A percentile compares a stretch with the other conserved stretches of the same genome.
phyloP scores from a whole-genome alignment of 2,113 vertebrate genomes.

The Amphiprion ocellaris region DNA sequence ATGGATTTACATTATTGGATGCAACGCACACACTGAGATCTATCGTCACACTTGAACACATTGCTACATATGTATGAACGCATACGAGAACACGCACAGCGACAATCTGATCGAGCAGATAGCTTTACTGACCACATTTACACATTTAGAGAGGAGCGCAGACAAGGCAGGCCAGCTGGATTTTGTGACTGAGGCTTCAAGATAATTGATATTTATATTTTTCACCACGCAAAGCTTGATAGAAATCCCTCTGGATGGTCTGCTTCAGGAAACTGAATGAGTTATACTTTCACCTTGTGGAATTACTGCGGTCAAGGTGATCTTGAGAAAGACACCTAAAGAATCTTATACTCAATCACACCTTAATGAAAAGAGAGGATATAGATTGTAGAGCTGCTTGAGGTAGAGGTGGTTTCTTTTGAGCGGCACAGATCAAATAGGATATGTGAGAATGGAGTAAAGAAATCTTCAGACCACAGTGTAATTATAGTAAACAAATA shows the following conservation, averaged over 20 bases:
- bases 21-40: conserved; percentile 9
- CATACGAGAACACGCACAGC: background rate
- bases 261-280: background rate
- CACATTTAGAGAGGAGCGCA: conserved; percentile 12
- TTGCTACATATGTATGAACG: conserved; percentile 30
- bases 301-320: background rate
- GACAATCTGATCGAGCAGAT: conserved; percentile 20
- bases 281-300: background rate
- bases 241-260: background rate
- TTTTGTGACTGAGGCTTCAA: conserved; percentile 9
- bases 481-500: conserved; percentile 41
- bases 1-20: background rate
- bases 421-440: conserved; percentile 6
- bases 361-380: no score
- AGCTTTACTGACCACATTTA: conserved; percentile 14
- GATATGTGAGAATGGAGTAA: background rate
- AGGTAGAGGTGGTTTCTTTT: conserved; percentile 25
- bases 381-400: background rate
- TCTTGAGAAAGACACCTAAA: conserved; percentile 2
- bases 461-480: conserved; percentile 11
- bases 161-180: conserved; percentile 29
- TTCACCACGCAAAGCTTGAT: conserved; percentile 13
- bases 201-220: conserved; percentile 17
- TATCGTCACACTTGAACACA: conserved; percentile 17
- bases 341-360: background rate